These are phyloP conservation scores for Pelobates cultripes DNA, from an alignment of 2,797 vertebrate species.

Conservation along the genomic window DNA sequence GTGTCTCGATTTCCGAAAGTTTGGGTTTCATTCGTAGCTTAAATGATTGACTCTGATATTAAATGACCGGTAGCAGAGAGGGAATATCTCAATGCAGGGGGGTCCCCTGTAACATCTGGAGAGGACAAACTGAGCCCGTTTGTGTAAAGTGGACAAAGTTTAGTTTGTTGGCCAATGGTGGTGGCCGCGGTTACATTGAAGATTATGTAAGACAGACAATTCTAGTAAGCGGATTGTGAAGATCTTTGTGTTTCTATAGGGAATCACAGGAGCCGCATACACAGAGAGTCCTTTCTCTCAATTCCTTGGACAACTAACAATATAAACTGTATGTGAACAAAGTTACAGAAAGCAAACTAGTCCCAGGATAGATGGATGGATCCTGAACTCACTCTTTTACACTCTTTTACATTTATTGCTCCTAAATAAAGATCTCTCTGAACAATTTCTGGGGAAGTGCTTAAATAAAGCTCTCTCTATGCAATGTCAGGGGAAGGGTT, in stretches of 20 bases:
- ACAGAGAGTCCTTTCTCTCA: background rate
- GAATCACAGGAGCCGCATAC: background rate
- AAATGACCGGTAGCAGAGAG: no score
- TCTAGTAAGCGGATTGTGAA: background rate
- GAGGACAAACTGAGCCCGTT: background rate
- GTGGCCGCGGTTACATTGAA: background rate
- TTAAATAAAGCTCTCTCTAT: no score
- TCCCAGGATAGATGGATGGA: background rate
- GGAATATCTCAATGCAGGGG: no score
- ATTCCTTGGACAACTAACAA: background rate
- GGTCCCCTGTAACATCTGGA: background rate
- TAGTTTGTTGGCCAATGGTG: background rate
- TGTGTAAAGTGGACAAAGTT: conserved; percentile 1
- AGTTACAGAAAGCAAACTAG: background rate
- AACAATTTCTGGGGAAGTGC: no score
- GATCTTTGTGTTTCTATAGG: background rate
- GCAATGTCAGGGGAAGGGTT: no score
- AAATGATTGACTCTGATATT: no score
- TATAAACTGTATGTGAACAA: background rate
- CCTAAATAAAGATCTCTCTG: no score
- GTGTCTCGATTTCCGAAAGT: no score
- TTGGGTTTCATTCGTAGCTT: no score
- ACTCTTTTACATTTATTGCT: no score
- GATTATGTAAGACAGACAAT: background rate
- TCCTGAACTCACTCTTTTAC: no score